Conservation (phyloP, 2,888 invertebrate species). For the Metallyticus violacea region DNA sequence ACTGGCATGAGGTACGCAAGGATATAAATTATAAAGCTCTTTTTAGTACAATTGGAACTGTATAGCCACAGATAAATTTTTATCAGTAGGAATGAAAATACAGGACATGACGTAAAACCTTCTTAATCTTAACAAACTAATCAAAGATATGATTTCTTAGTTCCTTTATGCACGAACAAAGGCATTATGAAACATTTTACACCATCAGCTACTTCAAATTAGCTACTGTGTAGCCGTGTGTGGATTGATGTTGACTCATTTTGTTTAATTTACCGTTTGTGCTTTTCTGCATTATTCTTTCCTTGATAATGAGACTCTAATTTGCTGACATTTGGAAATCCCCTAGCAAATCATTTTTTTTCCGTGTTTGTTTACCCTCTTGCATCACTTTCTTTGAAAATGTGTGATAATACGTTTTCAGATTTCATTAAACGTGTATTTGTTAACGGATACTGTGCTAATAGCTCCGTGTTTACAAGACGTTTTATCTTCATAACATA, state of each 20-base stretch:
- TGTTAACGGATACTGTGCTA: too few species aligned
- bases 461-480: too few species aligned
- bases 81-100: too few species aligned
- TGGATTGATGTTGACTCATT: background rate
- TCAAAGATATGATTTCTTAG: background rate
- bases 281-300: background rate
- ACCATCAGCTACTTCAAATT: background rate
- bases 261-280: background rate
- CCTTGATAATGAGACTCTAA: background rate
- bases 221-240: background rate
- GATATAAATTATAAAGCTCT: too few species aligned
- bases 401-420: too few species aligned
- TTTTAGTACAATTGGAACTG: too few species aligned
- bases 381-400: background rate
- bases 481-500: too few species aligned
- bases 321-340: background rate
- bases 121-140: too few species aligned
- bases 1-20: too few species aligned
- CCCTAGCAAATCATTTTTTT: background rate
- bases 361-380: background rate
- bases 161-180: background rate
- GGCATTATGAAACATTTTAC: background rate
- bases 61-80: too few species aligned
- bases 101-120: too few species aligned
- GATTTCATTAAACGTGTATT: too few species aligned